Conservation (phyloP, 2,113 vertebrate species). For the Hiodon alosoides region DNA sequence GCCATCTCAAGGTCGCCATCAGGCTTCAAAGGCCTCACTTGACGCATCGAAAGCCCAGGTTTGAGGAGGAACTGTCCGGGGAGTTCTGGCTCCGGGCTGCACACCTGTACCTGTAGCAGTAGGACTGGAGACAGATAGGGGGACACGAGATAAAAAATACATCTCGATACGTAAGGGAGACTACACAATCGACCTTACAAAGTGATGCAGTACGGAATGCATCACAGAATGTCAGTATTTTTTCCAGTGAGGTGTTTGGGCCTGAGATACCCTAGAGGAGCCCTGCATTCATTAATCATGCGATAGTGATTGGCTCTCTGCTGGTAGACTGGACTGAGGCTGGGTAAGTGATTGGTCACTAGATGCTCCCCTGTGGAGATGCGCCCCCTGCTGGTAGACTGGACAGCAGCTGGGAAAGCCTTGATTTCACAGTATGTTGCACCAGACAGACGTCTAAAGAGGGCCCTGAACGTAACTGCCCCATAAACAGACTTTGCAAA, state of each 20-base stretch:
- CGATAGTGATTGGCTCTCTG: too few species aligned
- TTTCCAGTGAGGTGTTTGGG: background rate
- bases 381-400: conserved; percentile 1
- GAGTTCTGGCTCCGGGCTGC: conserved; percentile 94
- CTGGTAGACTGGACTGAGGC: conserved; percentile 11
- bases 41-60: conserved; percentile 91
- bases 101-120: conserved; percentile 95
- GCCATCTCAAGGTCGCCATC: background rate
- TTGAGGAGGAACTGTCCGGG: conserved; percentile 88
- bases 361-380: conserved; percentile 6
- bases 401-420: background rate
- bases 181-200: background rate
- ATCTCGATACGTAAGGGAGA: too few species aligned
- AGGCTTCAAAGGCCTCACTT: conserved; percentile 32
- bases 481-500: too few species aligned
- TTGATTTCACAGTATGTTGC: background rate
- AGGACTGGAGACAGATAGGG: conserved; percentile 64
- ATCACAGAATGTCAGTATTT: background rate
- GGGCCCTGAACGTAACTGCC: too few species aligned
- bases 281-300: too few species aligned
- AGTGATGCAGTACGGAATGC: background rate
- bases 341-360: conserved; percentile 18
- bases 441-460: too few species aligned
- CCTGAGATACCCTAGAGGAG: background rate
- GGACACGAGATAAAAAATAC: too few species aligned